These are phyloP conservation scores for Dyspetes luteomarginatus DNA, from an alignment of 2,888 invertebrate species.

Conservation along the genomic window DNA sequence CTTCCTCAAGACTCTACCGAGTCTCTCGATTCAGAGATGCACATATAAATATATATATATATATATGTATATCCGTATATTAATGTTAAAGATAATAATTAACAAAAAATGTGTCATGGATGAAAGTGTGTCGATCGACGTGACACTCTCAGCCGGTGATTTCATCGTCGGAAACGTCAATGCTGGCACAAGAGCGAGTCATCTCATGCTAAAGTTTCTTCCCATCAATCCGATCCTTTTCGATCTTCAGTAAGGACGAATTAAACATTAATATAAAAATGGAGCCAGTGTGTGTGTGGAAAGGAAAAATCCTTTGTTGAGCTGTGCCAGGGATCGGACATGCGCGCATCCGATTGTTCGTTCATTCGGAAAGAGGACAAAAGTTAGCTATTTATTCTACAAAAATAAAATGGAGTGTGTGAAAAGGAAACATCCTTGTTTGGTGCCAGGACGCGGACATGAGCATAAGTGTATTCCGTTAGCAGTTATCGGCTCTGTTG, in stretches of 20 bases:
- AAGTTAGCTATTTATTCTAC: neutral
- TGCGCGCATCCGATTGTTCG: neutral
- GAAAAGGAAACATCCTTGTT: slow-evolving; percentile 37
- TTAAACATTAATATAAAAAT: too few species aligned
- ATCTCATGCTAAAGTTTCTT: slow-evolving; percentile 1
- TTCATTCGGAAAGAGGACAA: neutral
- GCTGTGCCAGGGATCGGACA: too few species aligned
- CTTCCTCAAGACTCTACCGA: too few species aligned
- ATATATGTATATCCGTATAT: neutral
- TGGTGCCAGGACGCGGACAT: slow-evolving; percentile 43
- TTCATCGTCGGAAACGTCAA: slow-evolving; percentile 57
- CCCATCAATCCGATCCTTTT: too few species aligned
- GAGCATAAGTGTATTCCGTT: slow-evolving; percentile 75
- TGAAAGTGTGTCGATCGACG: slow-evolving; percentile 27
- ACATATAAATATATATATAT: neutral
- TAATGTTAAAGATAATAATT: neutral
- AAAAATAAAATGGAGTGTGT: neutral
- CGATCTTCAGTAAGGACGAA: too few species aligned
- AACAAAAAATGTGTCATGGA: neutral
- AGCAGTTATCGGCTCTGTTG: slow-evolving; percentile 80
- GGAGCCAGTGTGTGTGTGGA: too few species aligned
- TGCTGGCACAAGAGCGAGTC: slow-evolving; percentile 31
- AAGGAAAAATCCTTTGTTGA: too few species aligned
- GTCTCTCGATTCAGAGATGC: too few species aligned
- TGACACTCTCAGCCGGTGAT: slow-evolving; percentile 43